Conservation (phyloP, 35 echinoderm and acorn worm genomes). For the Hemicentrotus pulcherrimus region DNA sequence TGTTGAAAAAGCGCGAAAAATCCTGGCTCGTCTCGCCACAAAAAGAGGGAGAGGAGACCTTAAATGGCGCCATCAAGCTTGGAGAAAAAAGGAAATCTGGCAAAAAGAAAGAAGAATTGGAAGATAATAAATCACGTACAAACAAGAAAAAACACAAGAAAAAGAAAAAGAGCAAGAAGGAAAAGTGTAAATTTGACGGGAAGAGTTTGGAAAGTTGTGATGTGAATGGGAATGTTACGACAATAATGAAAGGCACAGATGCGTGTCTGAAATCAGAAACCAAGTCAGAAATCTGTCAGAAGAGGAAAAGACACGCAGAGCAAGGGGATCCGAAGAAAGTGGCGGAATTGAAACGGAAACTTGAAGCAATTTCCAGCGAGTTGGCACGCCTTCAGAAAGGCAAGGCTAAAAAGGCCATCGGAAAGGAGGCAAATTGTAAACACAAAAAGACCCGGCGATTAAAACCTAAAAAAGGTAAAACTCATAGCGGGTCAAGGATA, state of each 20-base stretch:
- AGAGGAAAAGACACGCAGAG: neutral
- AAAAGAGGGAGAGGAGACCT: slow-evolving; percentile 6
- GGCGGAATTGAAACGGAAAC: slow-evolving; percentile 30
- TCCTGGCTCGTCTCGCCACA: slow-evolving; percentile 26
- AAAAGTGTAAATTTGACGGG: neutral
- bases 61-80: neutral
- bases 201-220: slow-evolving; percentile 15
- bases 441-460: neutral
- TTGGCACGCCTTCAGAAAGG: slow-evolving; percentile 15
- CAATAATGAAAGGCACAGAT: neutral
- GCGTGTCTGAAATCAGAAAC: neutral
- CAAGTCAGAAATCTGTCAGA: neutral
- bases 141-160: slow-evolving; percentile 37
- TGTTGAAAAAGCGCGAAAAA: slow-evolving; percentile 35
- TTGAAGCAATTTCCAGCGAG: slow-evolving; percentile 33
- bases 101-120: neutral
- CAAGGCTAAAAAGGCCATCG: neutral
- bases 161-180: neutral
- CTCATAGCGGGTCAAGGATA: neutral
- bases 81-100: slow-evolving; percentile 30
- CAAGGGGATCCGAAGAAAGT: slow-evolving; percentile 21
- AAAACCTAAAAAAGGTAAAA: neutral
- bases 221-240: slow-evolving; percentile 12
- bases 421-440: neutral
- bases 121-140: neutral